These are phyloP conservation scores for Melanerpes formicivorus DNA, from an alignment of 2,113 vertebrate genomes.

Conservation along the genomic window DNA sequence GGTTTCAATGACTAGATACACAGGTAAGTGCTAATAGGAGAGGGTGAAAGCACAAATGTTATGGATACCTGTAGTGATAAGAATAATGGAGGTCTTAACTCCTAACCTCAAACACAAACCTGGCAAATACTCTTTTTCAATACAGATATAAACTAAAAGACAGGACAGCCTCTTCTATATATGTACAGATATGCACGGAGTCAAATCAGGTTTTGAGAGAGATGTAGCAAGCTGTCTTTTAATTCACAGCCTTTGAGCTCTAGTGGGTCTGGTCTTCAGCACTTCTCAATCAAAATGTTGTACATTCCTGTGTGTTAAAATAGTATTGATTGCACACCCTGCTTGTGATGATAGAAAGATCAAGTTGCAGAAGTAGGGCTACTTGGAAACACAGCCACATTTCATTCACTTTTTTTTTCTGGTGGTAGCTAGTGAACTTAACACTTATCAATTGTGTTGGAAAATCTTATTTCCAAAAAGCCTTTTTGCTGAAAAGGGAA, in stretches of 20 bases:
- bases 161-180: not conserved
- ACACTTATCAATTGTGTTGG: not conserved
- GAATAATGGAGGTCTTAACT: not conserved
- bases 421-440: not conserved
- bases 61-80: not conserved
- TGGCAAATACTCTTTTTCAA: not conserved
- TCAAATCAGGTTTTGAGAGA: not conserved
- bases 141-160: not conserved
- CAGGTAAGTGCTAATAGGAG: not conserved
- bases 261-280: not conserved
- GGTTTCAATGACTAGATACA: not conserved
- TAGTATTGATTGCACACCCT: fast-evolving
- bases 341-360: not conserved
- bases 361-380: not conserved
- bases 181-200: not conserved
- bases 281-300: not conserved
- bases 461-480: not conserved
- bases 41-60: not conserved
- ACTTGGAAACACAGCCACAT: not conserved
- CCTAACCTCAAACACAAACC: not conserved
- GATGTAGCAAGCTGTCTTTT: not conserved
- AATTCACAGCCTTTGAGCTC: not conserved
- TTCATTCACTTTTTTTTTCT: not conserved
- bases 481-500: not conserved
- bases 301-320: not conserved